Percentiles rank a stretch among this genome's conserved stretches.
Evolutionary conservation across 2,888 invertebrate genomes (phyloP).

Genomic region (Nycteola revayana): DNA sequence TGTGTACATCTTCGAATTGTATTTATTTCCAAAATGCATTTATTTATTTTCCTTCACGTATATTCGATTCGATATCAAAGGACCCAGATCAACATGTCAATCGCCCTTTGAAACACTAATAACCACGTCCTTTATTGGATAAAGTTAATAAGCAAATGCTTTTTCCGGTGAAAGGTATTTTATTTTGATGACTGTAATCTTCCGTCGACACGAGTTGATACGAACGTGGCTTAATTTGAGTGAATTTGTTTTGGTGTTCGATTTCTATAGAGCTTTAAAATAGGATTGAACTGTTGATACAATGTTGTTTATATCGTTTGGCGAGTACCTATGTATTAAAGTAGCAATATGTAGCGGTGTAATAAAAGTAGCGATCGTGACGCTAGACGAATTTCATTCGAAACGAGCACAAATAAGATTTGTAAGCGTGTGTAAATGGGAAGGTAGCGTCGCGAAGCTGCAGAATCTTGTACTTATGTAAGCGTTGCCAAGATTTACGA

Average conservation of each 20-base stretch:
- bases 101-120: no score
- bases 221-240: background rate
- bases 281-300: conserved; percentile 2
- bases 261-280: no score
- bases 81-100: no score
- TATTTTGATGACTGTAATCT: conserved; percentile 2
- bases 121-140: background rate
- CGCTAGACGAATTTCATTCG: conserved; percentile 54
- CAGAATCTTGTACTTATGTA: conserved; percentile 9
- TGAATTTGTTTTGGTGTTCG: conserved; percentile 5
- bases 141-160: conserved; percentile 8
- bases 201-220: background rate
- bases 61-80: no score
- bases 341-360: conserved; percentile 34
- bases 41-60: no score
- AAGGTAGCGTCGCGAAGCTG: conserved; percentile 24
- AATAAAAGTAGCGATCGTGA: conserved; percentile 61
- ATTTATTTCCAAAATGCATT: no score
- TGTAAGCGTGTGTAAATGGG: conserved; percentile 47
- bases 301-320: conserved; percentile 4
- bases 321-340: conserved; percentile 2
- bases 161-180: conserved; percentile 2
- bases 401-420: conserved; percentile 65
- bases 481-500: conserved; percentile 36
- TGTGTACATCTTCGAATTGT: conserved; percentile 36